These are phyloP conservation scores for Lamproptera curius DNA, from an alignment of 2,888 invertebrate genomes.

Conservation along the genomic window DNA sequence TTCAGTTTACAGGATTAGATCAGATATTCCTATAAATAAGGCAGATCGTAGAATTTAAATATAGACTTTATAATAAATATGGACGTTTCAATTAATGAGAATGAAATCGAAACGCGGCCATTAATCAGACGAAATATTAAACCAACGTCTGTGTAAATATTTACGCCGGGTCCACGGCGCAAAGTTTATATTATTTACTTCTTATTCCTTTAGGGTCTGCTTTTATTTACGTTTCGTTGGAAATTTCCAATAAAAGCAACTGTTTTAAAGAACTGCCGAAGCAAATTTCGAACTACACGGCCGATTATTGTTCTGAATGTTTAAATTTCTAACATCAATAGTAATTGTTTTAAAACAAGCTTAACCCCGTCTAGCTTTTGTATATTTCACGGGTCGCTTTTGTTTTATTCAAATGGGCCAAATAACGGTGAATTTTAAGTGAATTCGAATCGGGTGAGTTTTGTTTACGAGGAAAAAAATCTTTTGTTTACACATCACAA, in stretches of 20 bases:
- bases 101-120: constrained; percentile 24
- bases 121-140: constrained; percentile 20
- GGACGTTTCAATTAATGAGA: constrained; percentile 29
- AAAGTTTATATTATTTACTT: constrained; percentile 18
- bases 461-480: neutral
- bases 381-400: neutral
- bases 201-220: constrained; percentile 5
- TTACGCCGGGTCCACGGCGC: constrained; percentile 15
- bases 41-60: too few species aligned
- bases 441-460: neutral
- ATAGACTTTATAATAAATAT: too few species aligned
- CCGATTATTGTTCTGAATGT: constrained; percentile 10
- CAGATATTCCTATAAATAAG: too few species aligned
- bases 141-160: constrained; percentile 20
- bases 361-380: neutral
- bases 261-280: constrained; percentile 10
- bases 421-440: neutral
- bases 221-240: constrained; percentile 6
- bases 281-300: constrained; percentile 11
- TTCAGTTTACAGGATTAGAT: too few species aligned
- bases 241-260: constrained; percentile 13
- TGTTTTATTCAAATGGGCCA: neutral
- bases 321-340: constrained; percentile 11
- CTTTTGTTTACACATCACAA: too few species aligned
- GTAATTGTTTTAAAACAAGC: constrained; percentile 11